Conservation (phyloP, 1,140 invertebrate genomes). For the Lordiphosa collinella region DNA sequence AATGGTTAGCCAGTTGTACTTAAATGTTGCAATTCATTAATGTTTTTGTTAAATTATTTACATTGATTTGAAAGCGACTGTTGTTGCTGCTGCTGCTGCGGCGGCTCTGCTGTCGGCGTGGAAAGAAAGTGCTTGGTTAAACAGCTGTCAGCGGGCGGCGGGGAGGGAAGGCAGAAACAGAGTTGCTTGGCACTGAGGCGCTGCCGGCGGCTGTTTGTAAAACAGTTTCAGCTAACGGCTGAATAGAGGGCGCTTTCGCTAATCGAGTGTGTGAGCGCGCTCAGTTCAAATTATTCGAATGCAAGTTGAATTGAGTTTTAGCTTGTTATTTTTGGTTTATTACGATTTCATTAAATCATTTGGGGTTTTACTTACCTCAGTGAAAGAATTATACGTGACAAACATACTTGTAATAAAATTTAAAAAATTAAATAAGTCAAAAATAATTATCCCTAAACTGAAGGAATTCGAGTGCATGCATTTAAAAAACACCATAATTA, state of each 20-base stretch:
- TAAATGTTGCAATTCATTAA: not conserved
- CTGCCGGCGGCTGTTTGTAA: slow-evolving; percentile 1
- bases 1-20: not conserved
- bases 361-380: too few relatives aligned
- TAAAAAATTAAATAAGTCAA: too few relatives aligned
- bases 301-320: slow-evolving; percentile 9
- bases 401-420: too few relatives aligned
- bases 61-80: slow-evolving; percentile 7
- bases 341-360: too few relatives aligned
- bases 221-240: not conserved
- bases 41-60: slow-evolving; percentile 26
- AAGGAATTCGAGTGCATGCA: too few relatives aligned
- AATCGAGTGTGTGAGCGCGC: not conserved
- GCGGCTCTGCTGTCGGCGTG: slow-evolving; percentile 38
- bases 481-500: too few relatives aligned
- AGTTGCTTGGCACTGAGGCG: slow-evolving; percentile 6
- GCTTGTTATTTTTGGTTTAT: too few relatives aligned
- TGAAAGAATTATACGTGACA: too few relatives aligned
- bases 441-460: too few relatives aligned
- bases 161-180: not conserved
- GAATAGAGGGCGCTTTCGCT: slow-evolving; percentile 17
- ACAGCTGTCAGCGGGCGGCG: slow-evolving; percentile 12
- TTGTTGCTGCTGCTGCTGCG: slow-evolving; percentile 10
- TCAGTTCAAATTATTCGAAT: too few relatives aligned
- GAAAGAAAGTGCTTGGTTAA: slow-evolving; percentile 29